Conservation (phyloP, 2,888 invertebrate species). For the Cerastoderma edule region DNA sequence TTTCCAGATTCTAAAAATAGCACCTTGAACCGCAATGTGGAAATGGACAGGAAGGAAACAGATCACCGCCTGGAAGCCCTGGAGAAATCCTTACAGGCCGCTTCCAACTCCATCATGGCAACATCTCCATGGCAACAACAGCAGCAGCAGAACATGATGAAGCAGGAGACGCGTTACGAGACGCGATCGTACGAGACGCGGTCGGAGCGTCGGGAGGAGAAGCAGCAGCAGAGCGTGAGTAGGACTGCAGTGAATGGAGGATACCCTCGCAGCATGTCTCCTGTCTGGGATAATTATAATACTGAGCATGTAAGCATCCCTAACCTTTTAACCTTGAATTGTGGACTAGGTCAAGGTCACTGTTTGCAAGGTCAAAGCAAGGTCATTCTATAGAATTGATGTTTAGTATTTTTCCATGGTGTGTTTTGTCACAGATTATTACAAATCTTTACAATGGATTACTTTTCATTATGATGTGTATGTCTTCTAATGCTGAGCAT, state of each 20-base stretch:
- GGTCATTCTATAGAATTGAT: too few relatives aligned
- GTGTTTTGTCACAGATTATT: too few relatives aligned
- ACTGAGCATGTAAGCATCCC: slow-evolving; percentile 60
- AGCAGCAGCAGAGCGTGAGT: slow-evolving; percentile 67
- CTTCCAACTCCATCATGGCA: slow-evolving; percentile 71
- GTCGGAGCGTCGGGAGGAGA: slow-evolving; percentile 59
- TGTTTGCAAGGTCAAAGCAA: too few relatives aligned
- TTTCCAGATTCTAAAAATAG: slow-evolving; percentile 58
- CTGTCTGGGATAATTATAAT: slow-evolving; percentile 67
- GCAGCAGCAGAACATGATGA: slow-evolving; percentile 54
- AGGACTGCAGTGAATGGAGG: slow-evolving; percentile 49
- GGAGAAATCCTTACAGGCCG: slow-evolving; percentile 74
- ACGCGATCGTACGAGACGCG: slow-evolving; percentile 62
- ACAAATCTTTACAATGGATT: too few relatives aligned
- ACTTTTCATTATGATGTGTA: too few relatives aligned
- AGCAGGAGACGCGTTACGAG: slow-evolving; percentile 62
- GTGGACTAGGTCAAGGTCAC: slow-evolving; percentile 34
- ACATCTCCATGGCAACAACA: slow-evolving; percentile 61
- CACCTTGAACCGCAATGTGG: slow-evolving; percentile 48
- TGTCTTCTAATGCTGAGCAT: too few relatives aligned
- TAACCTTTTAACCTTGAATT: slow-evolving; percentile 21
- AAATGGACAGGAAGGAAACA: slow-evolving; percentile 53
- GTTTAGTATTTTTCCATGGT: too few relatives aligned
- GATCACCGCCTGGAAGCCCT: slow-evolving; percentile 73
- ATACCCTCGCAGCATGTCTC: slow-evolving; percentile 68